phyloP scores from a whole-genome alignment of 2,113 vertebrate species.

The human region DNA sequence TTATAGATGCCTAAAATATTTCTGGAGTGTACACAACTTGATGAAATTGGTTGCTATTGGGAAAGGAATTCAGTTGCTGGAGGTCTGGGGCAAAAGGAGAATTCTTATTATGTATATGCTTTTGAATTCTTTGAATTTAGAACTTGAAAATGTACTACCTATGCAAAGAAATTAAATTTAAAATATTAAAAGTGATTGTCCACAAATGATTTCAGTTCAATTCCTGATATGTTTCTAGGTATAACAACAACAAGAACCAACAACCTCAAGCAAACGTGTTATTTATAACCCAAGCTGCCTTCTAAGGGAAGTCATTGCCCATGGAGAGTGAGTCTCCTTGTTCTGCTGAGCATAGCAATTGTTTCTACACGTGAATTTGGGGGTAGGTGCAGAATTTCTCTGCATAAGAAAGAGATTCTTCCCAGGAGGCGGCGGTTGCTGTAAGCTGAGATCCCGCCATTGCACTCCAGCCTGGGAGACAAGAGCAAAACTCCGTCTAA shows the following conservation, averaged over 20 bases:
- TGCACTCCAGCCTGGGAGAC: no score
- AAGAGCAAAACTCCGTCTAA: no score
- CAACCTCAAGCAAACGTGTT: not conserved
- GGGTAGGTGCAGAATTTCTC: not conserved
- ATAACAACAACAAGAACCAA: not conserved
- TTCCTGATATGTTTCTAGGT: not conserved
- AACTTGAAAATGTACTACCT: not conserved
- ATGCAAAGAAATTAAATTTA: not conserved
- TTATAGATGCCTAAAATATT: not conserved
- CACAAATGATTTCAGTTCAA: not conserved
- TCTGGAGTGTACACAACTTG: not conserved
- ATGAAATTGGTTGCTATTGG: not conserved
- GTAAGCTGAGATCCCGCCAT: no score
- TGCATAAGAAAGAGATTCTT: not conserved
- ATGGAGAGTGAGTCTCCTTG: accelerated
- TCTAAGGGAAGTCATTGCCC: not conserved
- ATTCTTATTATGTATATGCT: not conserved
- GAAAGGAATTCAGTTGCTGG: not conserved
- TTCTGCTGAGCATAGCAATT: not conserved
- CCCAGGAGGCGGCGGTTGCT: no score
- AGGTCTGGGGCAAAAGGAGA: not conserved
- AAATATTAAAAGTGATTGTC: not conserved
- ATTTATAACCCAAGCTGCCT: not conserved
- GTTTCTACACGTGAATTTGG: not conserved
- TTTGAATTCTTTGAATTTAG: slow-evolving; percentile 26